Percentiles rank a stretch among this genome's conserved stretches.
Conservation (phyloP, 2,797 vertebrate species). For the Sciurus vulgaris region DNA sequence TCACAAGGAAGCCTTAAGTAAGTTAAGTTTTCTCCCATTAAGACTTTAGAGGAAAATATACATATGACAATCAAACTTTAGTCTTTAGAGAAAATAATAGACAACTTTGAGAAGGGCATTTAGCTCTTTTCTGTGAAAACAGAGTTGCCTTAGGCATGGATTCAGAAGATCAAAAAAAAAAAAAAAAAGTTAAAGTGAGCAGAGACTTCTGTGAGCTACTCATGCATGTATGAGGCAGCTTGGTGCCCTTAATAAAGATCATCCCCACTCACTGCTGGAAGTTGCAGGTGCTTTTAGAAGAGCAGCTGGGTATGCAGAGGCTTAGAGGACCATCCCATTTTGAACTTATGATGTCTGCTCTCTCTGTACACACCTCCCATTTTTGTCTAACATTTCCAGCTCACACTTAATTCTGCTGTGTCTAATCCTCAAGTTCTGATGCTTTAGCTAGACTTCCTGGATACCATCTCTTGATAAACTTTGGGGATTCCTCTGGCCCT, state of each 20-base stretch:
- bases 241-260: neutral
- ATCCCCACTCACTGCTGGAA: neutral
- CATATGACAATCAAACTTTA: neutral
- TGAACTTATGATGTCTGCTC: neutral
- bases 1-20: neutral
- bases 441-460: neutral
- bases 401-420: neutral
- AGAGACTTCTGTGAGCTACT: neutral
- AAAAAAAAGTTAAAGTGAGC: neutral
- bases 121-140: slow-evolving; percentile 45
- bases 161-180: neutral
- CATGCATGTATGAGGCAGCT: neutral
- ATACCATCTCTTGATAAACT: neutral
- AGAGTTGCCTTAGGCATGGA: neutral
- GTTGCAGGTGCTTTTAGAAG: neutral
- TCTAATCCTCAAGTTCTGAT: neutral
- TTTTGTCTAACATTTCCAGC: neutral
- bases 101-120: slow-evolving; percentile 29
- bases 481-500: neutral
- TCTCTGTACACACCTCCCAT: neutral
- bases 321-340: neutral
- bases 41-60: slow-evolving; percentile 7
- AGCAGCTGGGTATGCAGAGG: neutral
- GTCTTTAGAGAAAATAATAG: slow-evolving; percentile 27
- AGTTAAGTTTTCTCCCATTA: neutral